A percentile compares a stretch with the other conserved stretches of the same genome.
phyloP scores from a whole-genome alignment of 2,888 invertebrate genomes.

The Pseudococcus viburni region DNA sequence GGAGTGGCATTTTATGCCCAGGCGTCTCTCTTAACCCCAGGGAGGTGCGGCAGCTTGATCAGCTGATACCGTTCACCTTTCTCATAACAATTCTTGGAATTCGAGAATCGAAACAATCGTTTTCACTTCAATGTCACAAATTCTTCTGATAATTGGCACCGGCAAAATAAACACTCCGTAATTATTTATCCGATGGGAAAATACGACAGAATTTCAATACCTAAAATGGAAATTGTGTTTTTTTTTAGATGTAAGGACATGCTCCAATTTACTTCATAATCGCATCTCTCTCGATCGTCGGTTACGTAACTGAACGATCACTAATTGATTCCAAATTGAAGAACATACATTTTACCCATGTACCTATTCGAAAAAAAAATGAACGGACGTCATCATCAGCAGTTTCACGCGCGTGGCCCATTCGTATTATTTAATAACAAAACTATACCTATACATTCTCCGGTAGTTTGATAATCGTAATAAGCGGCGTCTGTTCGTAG shows the following conservation, averaged over 20 bases:
- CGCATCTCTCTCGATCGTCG: background rate
- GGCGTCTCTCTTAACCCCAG: too few relatives aligned
- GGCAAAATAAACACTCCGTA: background rate
- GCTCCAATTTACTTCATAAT: slow-evolving; percentile 38
- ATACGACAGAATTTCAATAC: slow-evolving; percentile 32
- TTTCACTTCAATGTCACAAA: slow-evolving; percentile 54
- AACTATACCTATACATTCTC: background rate
- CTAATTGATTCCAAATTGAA: slow-evolving; percentile 20
- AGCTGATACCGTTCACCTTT: too few relatives aligned
- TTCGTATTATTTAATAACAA: background rate
- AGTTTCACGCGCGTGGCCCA: background rate
- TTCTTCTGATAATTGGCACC: slow-evolving; percentile 16
- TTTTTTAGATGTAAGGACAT: slow-evolving; percentile 29
- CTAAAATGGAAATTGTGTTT: slow-evolving; percentile 15
- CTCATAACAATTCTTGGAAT: slow-evolving; percentile 1
- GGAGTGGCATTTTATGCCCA: too few relatives aligned
- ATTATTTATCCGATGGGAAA: slow-evolving; percentile 41
- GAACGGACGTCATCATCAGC: background rate
- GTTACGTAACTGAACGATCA: background rate
- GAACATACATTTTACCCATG: background rate
- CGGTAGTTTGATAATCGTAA: slow-evolving; percentile 13
- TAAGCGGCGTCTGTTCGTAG: slow-evolving; percentile 21
- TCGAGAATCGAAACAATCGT: slow-evolving; percentile 14
- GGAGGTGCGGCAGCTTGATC: too few relatives aligned
- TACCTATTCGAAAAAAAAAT: background rate